Evolutionary conservation across 2,888 invertebrate genomes (phyloP).

Genomic region (Drosophila neonasuta): DNA sequence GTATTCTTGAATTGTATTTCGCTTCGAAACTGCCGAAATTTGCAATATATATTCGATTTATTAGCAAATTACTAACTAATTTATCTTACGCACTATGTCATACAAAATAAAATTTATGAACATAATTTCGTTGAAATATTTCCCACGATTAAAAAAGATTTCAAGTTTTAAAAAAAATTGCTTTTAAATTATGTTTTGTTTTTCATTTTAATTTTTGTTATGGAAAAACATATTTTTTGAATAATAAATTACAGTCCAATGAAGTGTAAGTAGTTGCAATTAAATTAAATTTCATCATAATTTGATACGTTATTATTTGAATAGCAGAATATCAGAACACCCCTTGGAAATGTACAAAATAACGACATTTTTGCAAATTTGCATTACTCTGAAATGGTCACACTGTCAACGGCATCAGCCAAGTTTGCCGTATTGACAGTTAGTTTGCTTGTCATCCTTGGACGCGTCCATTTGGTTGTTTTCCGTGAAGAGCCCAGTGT

Average conservation of each 20-base stretch:
- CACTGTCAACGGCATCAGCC: constrained; percentile 11
- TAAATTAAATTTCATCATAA: neutral
- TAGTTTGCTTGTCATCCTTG: constrained; percentile 42
- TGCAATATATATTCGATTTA: no score
- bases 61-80: no score
- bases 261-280: no score
- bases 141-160: no score
- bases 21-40: neutral
- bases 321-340: constrained; percentile 17
- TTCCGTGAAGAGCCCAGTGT: neutral
- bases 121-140: no score
- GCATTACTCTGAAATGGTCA: constrained; percentile 10
- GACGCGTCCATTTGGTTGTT: constrained; percentile 27
- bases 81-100: no score
- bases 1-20: neutral
- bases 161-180: no score
- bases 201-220: no score
- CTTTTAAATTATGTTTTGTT: no score
- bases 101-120: no score
- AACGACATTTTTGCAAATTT: constrained; percentile 7
- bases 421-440: constrained; percentile 33
- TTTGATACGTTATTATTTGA: constrained; percentile 3
- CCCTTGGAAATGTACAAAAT: neutral
- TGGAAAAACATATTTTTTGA: no score
- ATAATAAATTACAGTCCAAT: no score